Percentiles rank a stretch among this genome's conserved stretches.
Conservation (phyloP, 2,888 invertebrate genomes). For the Sipha maydis region DNA sequence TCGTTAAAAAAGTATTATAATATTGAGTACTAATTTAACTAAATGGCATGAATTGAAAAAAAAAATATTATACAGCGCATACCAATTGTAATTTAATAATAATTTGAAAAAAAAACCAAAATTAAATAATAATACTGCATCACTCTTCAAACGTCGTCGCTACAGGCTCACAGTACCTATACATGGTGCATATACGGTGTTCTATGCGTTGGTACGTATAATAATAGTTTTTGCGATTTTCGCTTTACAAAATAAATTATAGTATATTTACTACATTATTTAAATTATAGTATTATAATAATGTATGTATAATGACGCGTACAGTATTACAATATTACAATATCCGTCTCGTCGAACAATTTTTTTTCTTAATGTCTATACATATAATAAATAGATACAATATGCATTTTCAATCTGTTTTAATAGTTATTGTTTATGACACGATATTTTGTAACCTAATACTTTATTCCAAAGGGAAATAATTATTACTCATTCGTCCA, state of each 20-base stretch:
- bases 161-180: not conserved
- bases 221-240: not conserved
- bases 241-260: not conserved
- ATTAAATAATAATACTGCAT: not conserved
- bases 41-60: constrained; percentile 42
- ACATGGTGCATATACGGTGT: not conserved
- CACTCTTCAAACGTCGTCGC: not conserved
- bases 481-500: not conserved
- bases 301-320: not conserved
- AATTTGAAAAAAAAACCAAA: not conserved
- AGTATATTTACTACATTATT: not conserved
- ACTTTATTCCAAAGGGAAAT: not conserved
- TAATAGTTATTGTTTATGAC: not conserved
- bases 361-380: not conserved
- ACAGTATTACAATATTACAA: not conserved
- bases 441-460: not conserved
- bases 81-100: constrained; percentile 1
- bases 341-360: not conserved
- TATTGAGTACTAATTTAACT: constrained; percentile 33
- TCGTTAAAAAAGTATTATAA: constrained; percentile 31
- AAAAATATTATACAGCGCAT: constrained; percentile 29
- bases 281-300: not conserved
- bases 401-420: not conserved
- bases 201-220: not conserved
- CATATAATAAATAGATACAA: not conserved